Evolutionary conservation across 1,140 invertebrate species (phyloP).

Genomic region (Parasteatoda tepidariorum): DNA sequence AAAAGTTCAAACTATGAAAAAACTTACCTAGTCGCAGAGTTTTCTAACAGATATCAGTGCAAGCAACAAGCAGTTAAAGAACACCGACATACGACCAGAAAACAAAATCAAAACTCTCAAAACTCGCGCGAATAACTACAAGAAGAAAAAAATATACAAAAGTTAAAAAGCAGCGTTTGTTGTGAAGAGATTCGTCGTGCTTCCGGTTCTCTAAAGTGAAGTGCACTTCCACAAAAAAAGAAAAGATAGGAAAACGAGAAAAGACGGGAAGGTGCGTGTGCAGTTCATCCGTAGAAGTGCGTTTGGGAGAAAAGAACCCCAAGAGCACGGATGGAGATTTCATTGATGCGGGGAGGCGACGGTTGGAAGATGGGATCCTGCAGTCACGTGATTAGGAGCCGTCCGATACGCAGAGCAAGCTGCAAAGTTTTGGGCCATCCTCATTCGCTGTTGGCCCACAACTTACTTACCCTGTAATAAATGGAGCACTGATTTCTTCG

Average conservation of each 20-base stretch:
- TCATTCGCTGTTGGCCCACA: background rate
- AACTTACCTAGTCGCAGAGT: background rate
- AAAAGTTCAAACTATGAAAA: background rate
- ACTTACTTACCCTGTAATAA: background rate
- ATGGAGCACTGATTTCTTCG: no score
- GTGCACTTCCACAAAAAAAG: background rate
- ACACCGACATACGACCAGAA: background rate
- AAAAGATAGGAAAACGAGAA: background rate
- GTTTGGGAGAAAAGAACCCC: background rate
- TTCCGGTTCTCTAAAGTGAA: background rate
- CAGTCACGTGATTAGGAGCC: constrained; percentile 19
- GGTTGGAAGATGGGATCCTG: constrained; percentile 24
- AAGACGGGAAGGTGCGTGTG: background rate
- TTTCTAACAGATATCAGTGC: background rate
- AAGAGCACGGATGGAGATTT: constrained; percentile 7
- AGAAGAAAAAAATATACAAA: background rate
- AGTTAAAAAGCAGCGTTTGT: background rate
- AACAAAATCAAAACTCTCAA: background rate
- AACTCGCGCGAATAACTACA: background rate
- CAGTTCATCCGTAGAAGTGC: background rate
- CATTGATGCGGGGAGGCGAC: constrained; percentile 34
- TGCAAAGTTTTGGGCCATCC: constrained; percentile 26
- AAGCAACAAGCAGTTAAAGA: background rate
- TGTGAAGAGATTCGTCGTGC: background rate
- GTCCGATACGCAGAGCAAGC: constrained; percentile 22